phyloP scores from a whole-genome alignment of 2,113 vertebrate genomes.

The Boleophthalmus pectinirostris region DNA sequence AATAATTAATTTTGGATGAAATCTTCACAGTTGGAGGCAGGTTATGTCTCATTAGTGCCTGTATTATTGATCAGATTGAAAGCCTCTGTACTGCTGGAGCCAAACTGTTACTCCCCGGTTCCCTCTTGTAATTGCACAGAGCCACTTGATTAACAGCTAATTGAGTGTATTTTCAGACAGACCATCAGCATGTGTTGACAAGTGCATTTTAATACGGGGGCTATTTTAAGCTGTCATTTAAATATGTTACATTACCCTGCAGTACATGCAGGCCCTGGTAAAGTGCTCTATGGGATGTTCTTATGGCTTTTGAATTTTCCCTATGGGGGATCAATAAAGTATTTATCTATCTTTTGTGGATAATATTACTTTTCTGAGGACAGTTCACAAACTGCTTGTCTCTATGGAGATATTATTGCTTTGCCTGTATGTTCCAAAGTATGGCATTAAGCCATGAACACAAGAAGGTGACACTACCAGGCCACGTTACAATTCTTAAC shows the following conservation, averaged over 20 bases:
- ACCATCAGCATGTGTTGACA: slow-evolving; percentile 62
- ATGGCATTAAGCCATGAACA: too few species aligned
- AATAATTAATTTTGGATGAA: slow-evolving; percentile 83
- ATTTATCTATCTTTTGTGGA: too few species aligned
- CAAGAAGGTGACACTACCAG: too few species aligned
- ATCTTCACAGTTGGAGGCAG: slow-evolving; percentile 71
- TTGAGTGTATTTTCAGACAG: slow-evolving; percentile 74
- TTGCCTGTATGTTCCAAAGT: too few species aligned
- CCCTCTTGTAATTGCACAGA: slow-evolving; percentile 60
- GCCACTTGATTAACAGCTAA: slow-evolving; percentile 72
- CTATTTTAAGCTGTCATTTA: neutral
- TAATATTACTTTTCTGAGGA: too few species aligned
- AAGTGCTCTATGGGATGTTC: neutral
- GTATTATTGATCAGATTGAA: slow-evolving; percentile 81
- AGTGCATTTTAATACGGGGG: slow-evolving; percentile 69
- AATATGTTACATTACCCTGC: neutral
- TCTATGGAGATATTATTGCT: too few species aligned
- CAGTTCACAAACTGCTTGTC: too few species aligned
- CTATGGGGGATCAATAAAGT: too few species aligned
- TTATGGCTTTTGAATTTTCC: too few species aligned
- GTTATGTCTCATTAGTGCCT: slow-evolving; percentile 74
- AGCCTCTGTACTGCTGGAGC: slow-evolving; percentile 67
- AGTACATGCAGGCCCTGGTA: too few species aligned
- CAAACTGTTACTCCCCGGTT: slow-evolving; percentile 55
- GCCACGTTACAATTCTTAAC: too few species aligned